These are phyloP conservation scores for Trichogramma dendrolimi DNA, from an alignment of 2,888 invertebrate genomes.

Conservation along the genomic window DNA sequence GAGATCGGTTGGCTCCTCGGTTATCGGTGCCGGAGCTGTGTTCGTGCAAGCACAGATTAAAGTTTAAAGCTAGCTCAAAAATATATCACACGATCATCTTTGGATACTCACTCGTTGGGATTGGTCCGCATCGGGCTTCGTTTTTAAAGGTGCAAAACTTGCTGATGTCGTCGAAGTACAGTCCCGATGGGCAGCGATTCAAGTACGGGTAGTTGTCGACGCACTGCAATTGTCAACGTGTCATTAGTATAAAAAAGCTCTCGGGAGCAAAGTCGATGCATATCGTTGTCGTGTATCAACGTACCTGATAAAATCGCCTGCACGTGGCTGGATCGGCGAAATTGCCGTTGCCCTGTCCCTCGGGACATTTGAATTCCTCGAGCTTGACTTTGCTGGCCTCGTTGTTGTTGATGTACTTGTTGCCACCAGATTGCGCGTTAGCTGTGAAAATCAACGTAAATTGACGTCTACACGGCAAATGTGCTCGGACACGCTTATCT, in stretches of 20 bases:
- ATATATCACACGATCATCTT: background rate
- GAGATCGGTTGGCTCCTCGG: constrained; percentile 75
- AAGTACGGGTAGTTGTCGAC: constrained; percentile 84
- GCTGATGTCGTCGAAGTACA: constrained; percentile 85
- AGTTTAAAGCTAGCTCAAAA: background rate
- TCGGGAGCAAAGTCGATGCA: background rate
- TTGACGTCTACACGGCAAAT: background rate
- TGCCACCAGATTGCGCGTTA: constrained; percentile 1
- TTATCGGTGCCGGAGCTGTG: constrained; percentile 62
- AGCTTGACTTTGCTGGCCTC: constrained; percentile 43
- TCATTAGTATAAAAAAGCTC: background rate
- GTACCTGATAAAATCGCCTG: constrained; percentile 83
- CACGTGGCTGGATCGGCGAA: constrained; percentile 86
- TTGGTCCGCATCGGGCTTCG: constrained; percentile 86
- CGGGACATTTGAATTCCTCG: constrained; percentile 75
- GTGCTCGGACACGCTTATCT: background rate
- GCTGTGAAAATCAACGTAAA: constrained; percentile 11
- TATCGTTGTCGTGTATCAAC: background rate
- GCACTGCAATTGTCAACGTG: constrained; percentile 59
- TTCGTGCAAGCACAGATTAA: background rate
- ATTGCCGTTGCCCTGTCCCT: constrained; percentile 78
- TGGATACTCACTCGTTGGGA: constrained; percentile 73
- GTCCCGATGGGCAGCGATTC: constrained; percentile 83
- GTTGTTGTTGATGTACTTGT: constrained; percentile 7
- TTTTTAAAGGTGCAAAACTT: constrained; percentile 87